phyloP scores from a whole-genome alignment of 2,797 vertebrate genomes.

The Chrosomus eos region DNA sequence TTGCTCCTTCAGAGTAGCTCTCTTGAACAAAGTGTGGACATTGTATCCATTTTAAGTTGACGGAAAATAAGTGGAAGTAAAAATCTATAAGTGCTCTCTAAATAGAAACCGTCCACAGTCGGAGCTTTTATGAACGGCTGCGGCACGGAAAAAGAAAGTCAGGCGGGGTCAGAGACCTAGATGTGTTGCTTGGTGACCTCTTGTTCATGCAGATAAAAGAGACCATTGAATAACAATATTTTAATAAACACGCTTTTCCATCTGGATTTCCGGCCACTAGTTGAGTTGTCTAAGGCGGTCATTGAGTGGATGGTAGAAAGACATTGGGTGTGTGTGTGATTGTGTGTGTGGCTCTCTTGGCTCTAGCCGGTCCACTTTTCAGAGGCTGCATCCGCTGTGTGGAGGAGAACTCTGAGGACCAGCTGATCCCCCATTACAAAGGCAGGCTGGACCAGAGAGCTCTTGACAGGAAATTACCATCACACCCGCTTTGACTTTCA shows the following conservation, averaged over 20 bases:
- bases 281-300: conserved; percentile 79
- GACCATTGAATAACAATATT: conserved; percentile 94
- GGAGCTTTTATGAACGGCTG: conserved; percentile 87
- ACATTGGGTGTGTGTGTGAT: conserved; percentile 72
- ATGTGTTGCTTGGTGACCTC: conserved; percentile 87
- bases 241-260: conserved; percentile 81
- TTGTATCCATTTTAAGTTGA: conserved; percentile 78
- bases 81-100: conserved; percentile 75
- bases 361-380: conserved; percentile 84
- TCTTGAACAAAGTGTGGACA: conserved; percentile 73
- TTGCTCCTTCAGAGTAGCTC: conserved; percentile 52
- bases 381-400: conserved; percentile 84
- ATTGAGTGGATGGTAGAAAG: conserved; percentile 81
- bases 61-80: conserved; percentile 75
- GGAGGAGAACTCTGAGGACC: conserved; percentile 80
- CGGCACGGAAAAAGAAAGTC: conserved; percentile 89
- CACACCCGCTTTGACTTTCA: conserved; percentile 68
- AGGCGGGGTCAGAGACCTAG: conserved; percentile 89
- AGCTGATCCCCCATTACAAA: conserved; percentile 82
- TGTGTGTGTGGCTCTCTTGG: conserved; percentile 62
- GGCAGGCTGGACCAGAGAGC: conserved; percentile 82
- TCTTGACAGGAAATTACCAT: conserved; percentile 88
- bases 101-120: conserved; percentile 92
- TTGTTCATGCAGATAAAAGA: conserved; percentile 89
- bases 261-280: conserved; percentile 76